Conservation (phyloP, 1,140 invertebrate genomes). For the Goniozus legneri region DNA sequence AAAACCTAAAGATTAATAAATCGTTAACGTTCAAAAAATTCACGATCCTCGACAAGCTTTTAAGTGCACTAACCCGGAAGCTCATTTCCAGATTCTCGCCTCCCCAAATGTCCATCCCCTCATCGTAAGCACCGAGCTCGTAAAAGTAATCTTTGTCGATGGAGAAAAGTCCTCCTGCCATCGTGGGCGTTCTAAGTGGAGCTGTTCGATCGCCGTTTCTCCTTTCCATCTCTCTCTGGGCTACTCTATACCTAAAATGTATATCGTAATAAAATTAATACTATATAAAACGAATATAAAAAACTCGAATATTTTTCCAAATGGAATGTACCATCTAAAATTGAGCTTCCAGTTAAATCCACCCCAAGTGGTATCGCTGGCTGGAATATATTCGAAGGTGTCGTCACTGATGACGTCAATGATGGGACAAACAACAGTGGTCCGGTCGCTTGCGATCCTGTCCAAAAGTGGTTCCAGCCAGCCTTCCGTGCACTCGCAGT, state of each 20-base stretch:
- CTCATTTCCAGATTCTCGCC: slow-evolving; percentile 99
- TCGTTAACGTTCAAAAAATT: not conserved
- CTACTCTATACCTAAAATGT: slow-evolving; percentile 82
- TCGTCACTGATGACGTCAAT: slow-evolving; percentile 98
- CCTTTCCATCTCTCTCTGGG: slow-evolving; percentile 90
- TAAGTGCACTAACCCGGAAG: slow-evolving; percentile 90
- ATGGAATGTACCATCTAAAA: slow-evolving; percentile 76
- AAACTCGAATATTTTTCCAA: not conserved
- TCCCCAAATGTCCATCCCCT: slow-evolving; percentile 99
- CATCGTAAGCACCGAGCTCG: slow-evolving; percentile 94
- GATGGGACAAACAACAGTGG: slow-evolving; percentile 93
- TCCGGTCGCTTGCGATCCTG: slow-evolving; percentile 87
- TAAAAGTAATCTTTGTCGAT: slow-evolving; percentile 97
- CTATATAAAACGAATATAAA: slow-evolving; percentile 5
- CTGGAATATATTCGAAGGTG: slow-evolving; percentile 93
- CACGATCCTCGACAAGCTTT: too few relatives aligned
- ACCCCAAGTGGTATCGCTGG: slow-evolving; percentile 94
- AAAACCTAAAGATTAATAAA: not conserved
- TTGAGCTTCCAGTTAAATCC: slow-evolving; percentile 99
- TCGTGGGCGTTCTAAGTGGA: slow-evolving; percentile 91
- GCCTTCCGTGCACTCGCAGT: slow-evolving; percentile 92
- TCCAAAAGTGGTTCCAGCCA: slow-evolving; percentile 91
- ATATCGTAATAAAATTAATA: slow-evolving; percentile 9
- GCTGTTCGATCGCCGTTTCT: slow-evolving; percentile 84
- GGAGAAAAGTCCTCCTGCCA: slow-evolving; percentile 98